Percentiles rank a stretch among this genome's conserved stretches.
phyloP scores from a whole-genome alignment of 2,113 vertebrate genomes.

The Oxygymnocypris stewartii region DNA sequence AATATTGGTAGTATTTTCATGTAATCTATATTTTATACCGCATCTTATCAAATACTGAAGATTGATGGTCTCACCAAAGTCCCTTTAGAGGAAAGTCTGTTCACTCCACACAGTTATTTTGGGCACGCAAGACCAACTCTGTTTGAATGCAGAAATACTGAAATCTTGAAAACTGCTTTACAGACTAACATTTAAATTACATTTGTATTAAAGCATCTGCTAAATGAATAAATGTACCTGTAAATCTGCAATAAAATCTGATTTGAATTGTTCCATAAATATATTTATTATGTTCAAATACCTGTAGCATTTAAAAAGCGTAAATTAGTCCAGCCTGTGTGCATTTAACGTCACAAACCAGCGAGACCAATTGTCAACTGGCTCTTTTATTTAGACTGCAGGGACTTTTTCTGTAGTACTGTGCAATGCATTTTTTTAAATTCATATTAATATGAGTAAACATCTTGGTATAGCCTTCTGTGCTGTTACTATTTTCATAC shows the following conservation, averaged over 20 bases:
- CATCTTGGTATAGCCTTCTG: not conserved
- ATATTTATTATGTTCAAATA: not conserved
- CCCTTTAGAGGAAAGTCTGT: not conserved
- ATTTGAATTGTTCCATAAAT: not conserved
- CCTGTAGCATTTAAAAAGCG: too few species aligned
- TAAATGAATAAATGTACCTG: not conserved
- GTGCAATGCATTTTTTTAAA: not conserved
- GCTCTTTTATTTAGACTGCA: too few species aligned
- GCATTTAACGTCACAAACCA: not conserved
- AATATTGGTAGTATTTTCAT: not conserved
- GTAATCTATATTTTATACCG: not conserved
- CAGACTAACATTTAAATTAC: not conserved
- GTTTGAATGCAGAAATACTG: not conserved
- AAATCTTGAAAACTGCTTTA: not conserved
- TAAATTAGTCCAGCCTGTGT: too few species aligned
- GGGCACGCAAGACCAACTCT: not conserved
- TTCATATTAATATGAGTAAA: not conserved
- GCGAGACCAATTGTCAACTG: not conserved
- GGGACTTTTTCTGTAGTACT: not conserved
- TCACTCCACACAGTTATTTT: not conserved
- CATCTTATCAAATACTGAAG: not conserved
- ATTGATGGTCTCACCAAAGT: not conserved
- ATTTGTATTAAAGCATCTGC: not conserved
- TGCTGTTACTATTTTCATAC: not conserved
- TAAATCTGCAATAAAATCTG: not conserved